Base-by-base conservation (phyloP, 2,888 invertebrate genomes). In the Nesidiocoris tenuis region DNA sequence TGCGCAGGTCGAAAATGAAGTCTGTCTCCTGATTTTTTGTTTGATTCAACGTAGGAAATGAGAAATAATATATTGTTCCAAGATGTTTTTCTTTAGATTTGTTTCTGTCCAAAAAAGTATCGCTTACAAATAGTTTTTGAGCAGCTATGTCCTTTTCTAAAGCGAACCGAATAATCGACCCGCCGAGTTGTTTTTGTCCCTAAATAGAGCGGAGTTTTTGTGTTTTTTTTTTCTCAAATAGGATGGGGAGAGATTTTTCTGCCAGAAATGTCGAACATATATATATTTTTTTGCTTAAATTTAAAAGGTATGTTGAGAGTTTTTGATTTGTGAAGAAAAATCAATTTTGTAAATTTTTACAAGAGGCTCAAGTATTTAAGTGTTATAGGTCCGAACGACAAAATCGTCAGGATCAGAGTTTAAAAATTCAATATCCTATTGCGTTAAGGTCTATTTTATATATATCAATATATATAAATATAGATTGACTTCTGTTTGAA, bases 401-500 rank as follows among this genome's bases (percentile, higher is more conserved):
- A 21, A 56, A 23, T 39, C 39, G 7, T 18, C 21, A 54, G 39
- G 72, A 72, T 61, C 21, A 72, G 57, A 72, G 17, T 72, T 25
- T 25, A 39, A 23, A 61, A 72, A 72, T 72, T 61, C 61, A 56
- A 72, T 56, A 56, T 72, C 63, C 72, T 72, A 72, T 72, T 72
- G 72, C 72, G 39, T 72, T 72, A 25, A 61, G 72, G 63, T 72
- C 72, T 72, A 72, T 61, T 61, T 61, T 72, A 72, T 72, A 72
- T 72, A 72, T 63, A 63, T 72, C 59, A 70, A 70, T 9, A 72
- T 72, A 72, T 72, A 72, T 72, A 72, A 63, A 63, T 72, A 72
- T 72, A 72, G 72, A 72, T 72, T 72, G 72, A 72, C 70, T 24
- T 61, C 72, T 72, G 72, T 61, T 61, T 72, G 74, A 74, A 74